Base-by-base conservation (phyloP, 2,888 invertebrate species). In the Amphipyra tragopoginis region DNA sequence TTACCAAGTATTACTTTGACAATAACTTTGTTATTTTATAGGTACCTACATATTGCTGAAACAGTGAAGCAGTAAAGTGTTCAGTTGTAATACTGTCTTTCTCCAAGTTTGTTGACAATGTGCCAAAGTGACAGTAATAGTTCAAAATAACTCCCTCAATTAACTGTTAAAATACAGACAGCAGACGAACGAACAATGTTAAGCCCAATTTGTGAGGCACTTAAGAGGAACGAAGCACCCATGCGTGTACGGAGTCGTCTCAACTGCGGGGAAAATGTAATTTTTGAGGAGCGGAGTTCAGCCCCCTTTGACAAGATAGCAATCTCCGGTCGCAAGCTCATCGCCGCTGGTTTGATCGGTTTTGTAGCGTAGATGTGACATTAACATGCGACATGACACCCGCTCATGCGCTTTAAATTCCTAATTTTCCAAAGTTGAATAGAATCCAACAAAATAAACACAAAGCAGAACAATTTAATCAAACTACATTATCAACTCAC, bases 91-190 rank as follows among this genome's bases (percentile, higher is more conserved):
- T 43, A 44, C 40, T 66, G 65, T 53, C 26, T 40, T 51, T 73
- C n/a, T 10, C 43, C 11, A 44, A 65, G 7, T 38, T 34, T 38
- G 45, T 73, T 69, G 74, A 67, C 51, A 42, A 55, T 34, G 33
- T 69, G 74, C 69, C 68, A 69, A 59, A 42, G 13, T 47, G 34
- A 44, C 68, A 40, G 38, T 56, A 52, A 44, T 52, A 73, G 45
- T 59, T 73, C 14, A 66, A 66, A 74, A 59, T 33, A 68, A 21
- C 73, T 55, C 51, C 51, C 51, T 39, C 33, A 55, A 55, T 52
- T 51, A 55, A 38, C 47, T 29, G 29, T 55, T 26, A 59, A 48
- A 48, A 53, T 58, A 48, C n/a, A 36, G 9, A 43, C 13, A 48
- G 13, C 8, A 45, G 64, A 54, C 33, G 11, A 45, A n/a, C n/a